These are phyloP conservation scores for Caenorhabditis remanei DNA, from an alignment of 1,140 invertebrate species.

Conservation along the genomic window DNA sequence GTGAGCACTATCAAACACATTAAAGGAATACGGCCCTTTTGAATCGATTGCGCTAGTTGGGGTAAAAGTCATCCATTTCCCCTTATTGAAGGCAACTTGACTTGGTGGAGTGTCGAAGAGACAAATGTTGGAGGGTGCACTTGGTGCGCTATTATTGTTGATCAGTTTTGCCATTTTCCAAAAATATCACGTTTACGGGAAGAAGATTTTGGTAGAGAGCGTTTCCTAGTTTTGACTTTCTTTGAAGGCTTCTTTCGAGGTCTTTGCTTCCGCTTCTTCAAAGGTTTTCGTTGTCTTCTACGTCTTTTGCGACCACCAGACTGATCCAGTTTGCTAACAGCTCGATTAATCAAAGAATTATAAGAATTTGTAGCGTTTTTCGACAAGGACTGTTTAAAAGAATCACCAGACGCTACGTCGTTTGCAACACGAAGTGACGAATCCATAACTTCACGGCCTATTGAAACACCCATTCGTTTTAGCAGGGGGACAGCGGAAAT, in stretches of 20 bases:
- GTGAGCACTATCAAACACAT: neutral
- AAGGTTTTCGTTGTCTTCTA: neutral
- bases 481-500: neutral
- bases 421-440: slow-evolving; percentile 11
- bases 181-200: neutral
- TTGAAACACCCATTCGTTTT: neutral
- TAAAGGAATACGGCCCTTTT: neutral
- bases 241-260: too few relatives aligned
- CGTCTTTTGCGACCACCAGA: neutral
- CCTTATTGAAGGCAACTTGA: neutral
- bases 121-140: neutral
- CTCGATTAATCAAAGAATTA: neutral
- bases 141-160: neutral
- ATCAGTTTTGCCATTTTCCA: slow-evolving; percentile 21
- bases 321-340: neutral
- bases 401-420: neutral
- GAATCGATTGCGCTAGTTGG: neutral
- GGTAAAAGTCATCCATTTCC: neutral
- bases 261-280: too few relatives aligned
- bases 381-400: neutral
- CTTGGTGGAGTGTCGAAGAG: neutral
- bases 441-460: neutral
- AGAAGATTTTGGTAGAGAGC: neutral
- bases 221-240: slow-evolving; percentile 12
- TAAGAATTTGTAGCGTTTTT: slow-evolving; percentile 9